Evolutionary conservation across 2,888 invertebrate species (phyloP).

Genomic region (Disparrhopalites patrizii): DNA sequence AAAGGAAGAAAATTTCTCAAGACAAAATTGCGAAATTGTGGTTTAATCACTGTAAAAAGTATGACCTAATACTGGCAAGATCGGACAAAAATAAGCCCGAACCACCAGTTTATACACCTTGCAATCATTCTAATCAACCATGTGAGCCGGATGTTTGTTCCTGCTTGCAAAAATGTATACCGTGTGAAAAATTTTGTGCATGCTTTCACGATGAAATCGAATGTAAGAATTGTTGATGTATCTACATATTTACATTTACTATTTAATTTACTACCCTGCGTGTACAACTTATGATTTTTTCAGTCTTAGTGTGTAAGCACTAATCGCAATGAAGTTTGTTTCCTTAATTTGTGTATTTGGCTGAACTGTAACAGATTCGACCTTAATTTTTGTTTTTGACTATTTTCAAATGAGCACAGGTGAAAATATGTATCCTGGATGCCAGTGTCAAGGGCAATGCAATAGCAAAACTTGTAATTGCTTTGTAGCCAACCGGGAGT

Average conservation of each 20-base stretch:
- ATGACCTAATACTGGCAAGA: neutral
- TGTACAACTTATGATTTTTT: too few species aligned
- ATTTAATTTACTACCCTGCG: neutral
- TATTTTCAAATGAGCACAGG: neutral
- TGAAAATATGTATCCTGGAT: slow-evolving; percentile 7
- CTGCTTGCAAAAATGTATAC: neutral
- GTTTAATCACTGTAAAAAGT: neutral
- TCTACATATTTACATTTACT: neutral
- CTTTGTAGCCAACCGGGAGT: neutral
- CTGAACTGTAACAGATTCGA: too few species aligned
- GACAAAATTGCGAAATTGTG: neutral
- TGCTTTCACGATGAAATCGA: neutral
- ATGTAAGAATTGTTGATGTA: slow-evolving; percentile 1
- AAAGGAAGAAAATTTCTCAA: neutral
- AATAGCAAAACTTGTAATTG: neutral
- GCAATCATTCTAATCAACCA: neutral
- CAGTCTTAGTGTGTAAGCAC: too few species aligned
- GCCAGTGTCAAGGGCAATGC: neutral
- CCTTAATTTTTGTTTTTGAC: neutral
- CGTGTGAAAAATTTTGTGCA: slow-evolving; percentile 12
- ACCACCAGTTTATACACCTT: neutral
- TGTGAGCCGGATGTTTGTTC: slow-evolving; percentile 2
- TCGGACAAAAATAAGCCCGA: neutral
- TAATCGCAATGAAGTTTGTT: neutral
- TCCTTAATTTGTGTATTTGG: neutral